These are phyloP conservation scores for Oxycera nigricornis DNA, from an alignment of 2,888 invertebrate species.

Conservation along the genomic window DNA sequence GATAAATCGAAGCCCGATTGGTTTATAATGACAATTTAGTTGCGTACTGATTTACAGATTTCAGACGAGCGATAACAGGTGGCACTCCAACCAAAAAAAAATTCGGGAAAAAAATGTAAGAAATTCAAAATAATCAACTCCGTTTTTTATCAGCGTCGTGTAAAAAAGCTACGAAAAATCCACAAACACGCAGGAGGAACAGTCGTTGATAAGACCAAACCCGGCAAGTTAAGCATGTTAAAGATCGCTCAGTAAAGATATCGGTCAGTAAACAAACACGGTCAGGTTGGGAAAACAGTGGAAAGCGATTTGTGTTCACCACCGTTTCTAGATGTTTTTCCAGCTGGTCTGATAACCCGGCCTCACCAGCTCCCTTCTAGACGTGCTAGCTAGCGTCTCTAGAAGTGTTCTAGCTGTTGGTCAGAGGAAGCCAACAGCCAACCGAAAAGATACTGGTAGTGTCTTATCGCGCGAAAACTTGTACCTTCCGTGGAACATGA, in stretches of 20 bases:
- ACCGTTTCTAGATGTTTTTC: background rate
- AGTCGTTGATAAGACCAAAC: slow-evolving; percentile 14
- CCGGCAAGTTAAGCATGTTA: background rate
- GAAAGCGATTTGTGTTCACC: slow-evolving; percentile 32
- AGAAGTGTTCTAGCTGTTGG: no score
- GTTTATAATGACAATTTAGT: slow-evolving; percentile 48
- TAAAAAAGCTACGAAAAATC: background rate
- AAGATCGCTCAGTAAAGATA: background rate
- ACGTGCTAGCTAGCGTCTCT: no score
- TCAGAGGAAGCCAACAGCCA: background rate
- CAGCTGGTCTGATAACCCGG: background rate
- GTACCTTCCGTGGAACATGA: background rate
- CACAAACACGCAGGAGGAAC: background rate
- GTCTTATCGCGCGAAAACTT: background rate
- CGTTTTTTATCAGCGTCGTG: background rate
- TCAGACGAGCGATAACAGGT: slow-evolving; percentile 2
- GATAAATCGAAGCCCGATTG: slow-evolving; percentile 39
- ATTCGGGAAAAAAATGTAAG: background rate
- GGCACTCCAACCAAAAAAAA: slow-evolving; percentile 17
- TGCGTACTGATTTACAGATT: slow-evolving; percentile 45
- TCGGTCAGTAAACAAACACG: background rate
- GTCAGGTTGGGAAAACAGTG: slow-evolving; percentile 20
- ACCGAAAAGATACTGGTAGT: no score
- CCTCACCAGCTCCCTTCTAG: background rate
- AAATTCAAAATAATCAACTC: background rate